Evolutionary conservation across 2,888 invertebrate genomes (phyloP), one percentile per base, ranked within the genome.

Genomic region (Drosophila quasianomalipes): DNA sequence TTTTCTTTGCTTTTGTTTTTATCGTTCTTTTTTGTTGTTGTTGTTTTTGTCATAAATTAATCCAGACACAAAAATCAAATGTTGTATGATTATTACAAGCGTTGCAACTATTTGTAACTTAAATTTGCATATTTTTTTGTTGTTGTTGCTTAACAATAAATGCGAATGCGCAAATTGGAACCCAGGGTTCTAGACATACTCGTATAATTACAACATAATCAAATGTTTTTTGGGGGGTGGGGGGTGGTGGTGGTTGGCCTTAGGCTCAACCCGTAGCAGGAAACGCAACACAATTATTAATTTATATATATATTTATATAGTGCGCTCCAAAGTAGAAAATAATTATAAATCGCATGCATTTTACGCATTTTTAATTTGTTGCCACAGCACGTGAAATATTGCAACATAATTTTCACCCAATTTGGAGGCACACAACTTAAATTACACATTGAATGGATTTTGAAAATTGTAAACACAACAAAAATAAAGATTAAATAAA

Each of bases 191-290:
- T 55, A 64, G 72, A 72, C 70, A 55, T 60, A 67, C 53, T 47
- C 26, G 47, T 65, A 68, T 74, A 78, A 55, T 67, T 65, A 70
- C 58, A 67, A 60, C 62, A 73, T 70, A 79, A 58, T 69, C 62
- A 70, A 69, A 81, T 81, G 35, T 67, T 47, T 58, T 58, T 22
- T 10, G 14, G 22, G 33, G 39, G 35, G 22, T 1, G 0, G 14
- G 26, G 39, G 41, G 41, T 26, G 33, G 22, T 30, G 37, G 41
- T 26, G 33, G 22, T 30, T 33, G 81, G 83, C 87, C 85, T 70
- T 54, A 54, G 89, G 88, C 74, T 89, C 89, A 76, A 74, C 87
- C 84, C 70, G 63, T 67, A 70, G 73, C 85, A 69, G 81, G 59
- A 72, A 64, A 74, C 55, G 62, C 70, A 69, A 62, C 41, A 60